Percentiles rank a stretch among this genome's conserved stretches.
phyloP scores from a whole-genome alignment of 2,888 invertebrate species.

The Oasisia sp. region DNA sequence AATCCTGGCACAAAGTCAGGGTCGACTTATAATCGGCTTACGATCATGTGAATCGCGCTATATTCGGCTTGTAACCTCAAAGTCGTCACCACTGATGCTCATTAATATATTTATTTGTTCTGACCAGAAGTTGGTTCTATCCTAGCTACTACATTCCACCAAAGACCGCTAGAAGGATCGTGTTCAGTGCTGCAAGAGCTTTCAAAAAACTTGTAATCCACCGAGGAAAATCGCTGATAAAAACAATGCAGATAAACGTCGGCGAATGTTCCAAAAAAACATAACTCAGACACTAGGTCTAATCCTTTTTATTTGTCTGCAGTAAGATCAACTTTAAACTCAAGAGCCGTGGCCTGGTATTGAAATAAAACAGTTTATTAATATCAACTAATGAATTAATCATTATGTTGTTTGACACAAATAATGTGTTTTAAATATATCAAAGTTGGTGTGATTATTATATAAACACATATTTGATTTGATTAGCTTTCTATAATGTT shows the following conservation, averaged over 20 bases:
- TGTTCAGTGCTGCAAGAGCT: not conserved
- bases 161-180: not conserved
- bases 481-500: too few species aligned
- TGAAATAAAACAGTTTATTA: not conserved
- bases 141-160: not conserved
- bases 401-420: not conserved
- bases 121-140: not conserved
- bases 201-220: not conserved
- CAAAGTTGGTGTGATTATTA: too few species aligned
- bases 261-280: not conserved
- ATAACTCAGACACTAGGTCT: not conserved
- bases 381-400: not conserved
- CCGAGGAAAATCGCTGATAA: not conserved
- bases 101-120: not conserved
- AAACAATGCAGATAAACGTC: not conserved
- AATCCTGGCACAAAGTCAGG: not conserved
- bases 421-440: too few species aligned
- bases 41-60: not conserved
- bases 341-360: not conserved
- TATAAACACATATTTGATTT: too few species aligned
- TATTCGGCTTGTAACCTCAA: not conserved
- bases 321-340: not conserved
- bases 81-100: not conserved
- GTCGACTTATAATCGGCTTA: slow-evolving; percentile 1
- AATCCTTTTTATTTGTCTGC: not conserved